Evolutionary conservation across 2,113 vertebrate genomes (phyloP).

Genomic region (Loxodonta africana): DNA sequence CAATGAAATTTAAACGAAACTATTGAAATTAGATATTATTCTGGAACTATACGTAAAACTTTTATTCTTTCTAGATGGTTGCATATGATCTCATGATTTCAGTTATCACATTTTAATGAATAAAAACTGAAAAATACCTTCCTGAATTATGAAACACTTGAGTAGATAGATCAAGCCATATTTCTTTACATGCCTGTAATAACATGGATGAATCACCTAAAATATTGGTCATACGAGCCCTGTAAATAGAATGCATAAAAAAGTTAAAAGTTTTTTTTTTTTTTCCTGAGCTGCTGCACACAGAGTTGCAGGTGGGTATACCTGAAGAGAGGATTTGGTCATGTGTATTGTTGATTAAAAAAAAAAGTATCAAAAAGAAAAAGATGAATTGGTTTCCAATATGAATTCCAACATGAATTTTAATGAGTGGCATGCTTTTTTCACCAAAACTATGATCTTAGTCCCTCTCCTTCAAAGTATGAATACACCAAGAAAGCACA

Average conservation of each 20-base stretch:
- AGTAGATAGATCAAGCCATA: not conserved
- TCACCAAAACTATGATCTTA: not conserved
- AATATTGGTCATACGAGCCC: not conserved
- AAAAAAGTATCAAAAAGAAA: not conserved
- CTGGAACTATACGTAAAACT: not conserved
- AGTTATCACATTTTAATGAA: not conserved
- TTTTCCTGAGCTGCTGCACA: too few relatives aligned
- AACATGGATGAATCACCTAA: not conserved
- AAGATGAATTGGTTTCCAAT: not conserved
- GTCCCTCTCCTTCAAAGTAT: not conserved
- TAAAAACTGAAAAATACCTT: not conserved
- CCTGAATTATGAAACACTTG: not conserved
- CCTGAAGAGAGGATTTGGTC: not conserved
- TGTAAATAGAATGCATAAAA: not conserved
- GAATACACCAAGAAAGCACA: not conserved
- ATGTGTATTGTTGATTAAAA: not conserved
- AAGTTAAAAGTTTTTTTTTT: not conserved
- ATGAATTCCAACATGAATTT: not conserved
- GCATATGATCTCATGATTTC: not conserved
- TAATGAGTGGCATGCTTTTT: not conserved
- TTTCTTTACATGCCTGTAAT: not conserved
- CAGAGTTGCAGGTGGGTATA: too few relatives aligned
- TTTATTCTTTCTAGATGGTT: not conserved
- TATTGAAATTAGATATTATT: not conserved
- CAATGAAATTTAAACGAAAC: not conserved